Base-by-base conservation (phyloP, 2,888 invertebrate genomes). In the Andrena hattorfiana region DNA sequence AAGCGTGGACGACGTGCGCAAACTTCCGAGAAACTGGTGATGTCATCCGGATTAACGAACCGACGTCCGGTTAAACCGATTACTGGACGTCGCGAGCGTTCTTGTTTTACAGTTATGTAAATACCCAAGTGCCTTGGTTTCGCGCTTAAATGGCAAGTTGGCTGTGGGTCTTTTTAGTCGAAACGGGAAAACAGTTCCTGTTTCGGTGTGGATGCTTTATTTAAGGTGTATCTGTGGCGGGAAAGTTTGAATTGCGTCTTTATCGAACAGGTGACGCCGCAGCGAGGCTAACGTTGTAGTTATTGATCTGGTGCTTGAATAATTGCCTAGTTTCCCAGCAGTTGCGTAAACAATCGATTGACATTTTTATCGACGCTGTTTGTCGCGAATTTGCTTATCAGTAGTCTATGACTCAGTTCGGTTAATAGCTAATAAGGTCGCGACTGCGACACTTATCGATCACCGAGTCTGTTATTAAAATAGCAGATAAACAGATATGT, bases 1-100 rank as follows among this genome's bases (percentile, higher is more conserved):
- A 68, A 77, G 63, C 35, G 72, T 62, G 49, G 20, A 13, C 49
- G 54, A 23, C n/a, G 20, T 67, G 32, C 35, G 62, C 20, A 28
- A 30, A 63, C 8, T 81, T 69, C 68, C 28, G 32, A 48, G 77
- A 76, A 76, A 49, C 23, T 8, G 54, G 26, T 82, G 73, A 83
- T 82, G 67, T 77, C 83, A 83, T 70, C 32, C 54, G 16, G 35
- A 77, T 77, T 73, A 82, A 74, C 64, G 54, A 71, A 73, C 56
- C 48, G 70, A 54, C 70, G 28, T n/a, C 23, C 30, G 49, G 3
- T 16, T 68, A 66, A 74, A 69, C 16, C 23, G 51, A 79, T 71
- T 69, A 67, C 59, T 2, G 3, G n/a, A 56, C 23, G n/a, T 23
- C 20, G 30, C 51, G 28, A 68, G 32, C 26, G 13, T 23, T 60